These are phyloP conservation scores for Ennomos fuscantarius DNA, from an alignment of 2,888 invertebrate genomes.

Conservation along the genomic window DNA sequence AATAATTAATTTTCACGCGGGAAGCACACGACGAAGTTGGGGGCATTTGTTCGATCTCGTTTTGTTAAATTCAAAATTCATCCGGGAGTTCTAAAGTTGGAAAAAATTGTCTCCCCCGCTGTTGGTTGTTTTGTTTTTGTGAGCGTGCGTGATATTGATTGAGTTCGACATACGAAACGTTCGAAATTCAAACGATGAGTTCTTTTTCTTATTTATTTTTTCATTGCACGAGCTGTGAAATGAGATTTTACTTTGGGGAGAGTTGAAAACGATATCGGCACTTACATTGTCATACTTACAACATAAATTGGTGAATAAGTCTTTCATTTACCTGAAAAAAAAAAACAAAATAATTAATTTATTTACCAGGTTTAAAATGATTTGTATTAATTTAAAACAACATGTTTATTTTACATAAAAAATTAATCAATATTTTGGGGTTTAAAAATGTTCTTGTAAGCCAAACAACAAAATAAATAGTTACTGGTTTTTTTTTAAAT, in stretches of 20 bases:
- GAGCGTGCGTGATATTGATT: constrained; percentile 38
- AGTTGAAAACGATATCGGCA: neutral
- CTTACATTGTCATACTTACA: constrained; percentile 9
- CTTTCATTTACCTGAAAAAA: constrained; percentile 62
- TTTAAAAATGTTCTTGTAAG: too few species aligned
- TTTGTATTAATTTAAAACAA: too few species aligned
- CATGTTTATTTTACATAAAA: too few species aligned
- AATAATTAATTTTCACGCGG: constrained; percentile 81
- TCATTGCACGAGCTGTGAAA: too few species aligned
- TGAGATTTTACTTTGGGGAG: too few species aligned
- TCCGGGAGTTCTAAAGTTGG: constrained; percentile 67
- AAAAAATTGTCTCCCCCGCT: constrained; percentile 64
- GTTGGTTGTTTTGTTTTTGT: constrained; percentile 48
- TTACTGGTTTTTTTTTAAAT: too few species aligned
- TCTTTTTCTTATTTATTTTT: neutral
- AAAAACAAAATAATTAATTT: constrained; percentile 8
- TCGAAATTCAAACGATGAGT: constrained; percentile 5
- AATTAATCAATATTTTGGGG: too few species aligned
- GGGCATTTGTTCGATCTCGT: constrained; percentile 70
- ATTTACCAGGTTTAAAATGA: neutral
- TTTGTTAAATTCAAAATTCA: constrained; percentile 77
- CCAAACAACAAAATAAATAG: neutral
- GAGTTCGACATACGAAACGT: constrained; percentile 35
- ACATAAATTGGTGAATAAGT: constrained; percentile 9
- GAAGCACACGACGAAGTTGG: constrained; percentile 64